phyloP scores from a whole-genome alignment of 2,113 vertebrate species.

The Pelvicachromis taeniatus region DNA sequence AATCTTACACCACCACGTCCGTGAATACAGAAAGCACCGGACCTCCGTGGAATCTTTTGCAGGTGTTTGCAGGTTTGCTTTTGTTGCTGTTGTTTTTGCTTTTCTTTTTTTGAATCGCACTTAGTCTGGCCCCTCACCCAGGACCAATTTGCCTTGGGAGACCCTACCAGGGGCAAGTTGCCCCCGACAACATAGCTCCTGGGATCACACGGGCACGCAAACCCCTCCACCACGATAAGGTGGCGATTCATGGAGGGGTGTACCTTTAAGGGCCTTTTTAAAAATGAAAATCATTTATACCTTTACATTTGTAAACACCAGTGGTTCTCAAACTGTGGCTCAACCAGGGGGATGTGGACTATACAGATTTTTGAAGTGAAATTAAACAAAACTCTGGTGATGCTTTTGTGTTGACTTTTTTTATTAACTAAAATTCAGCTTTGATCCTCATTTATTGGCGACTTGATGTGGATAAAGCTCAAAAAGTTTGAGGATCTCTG shows the following conservation, averaged over 20 bases:
- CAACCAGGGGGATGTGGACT: too few relatives aligned
- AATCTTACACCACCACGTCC: background rate
- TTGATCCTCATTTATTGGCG: accelerated
- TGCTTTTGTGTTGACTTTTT: background rate
- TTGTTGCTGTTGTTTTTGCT: background rate
- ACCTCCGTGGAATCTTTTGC: background rate
- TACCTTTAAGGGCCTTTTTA: background rate
- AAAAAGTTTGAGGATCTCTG: background rate
- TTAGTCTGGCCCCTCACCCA: background rate
- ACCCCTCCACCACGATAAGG: background rate
- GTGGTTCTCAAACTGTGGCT: background rate
- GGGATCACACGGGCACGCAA: background rate
- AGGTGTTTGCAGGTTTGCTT: background rate
- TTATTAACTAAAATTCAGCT: background rate
- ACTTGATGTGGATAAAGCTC: background rate
- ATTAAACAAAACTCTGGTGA: background rate
- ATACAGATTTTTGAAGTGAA: background rate
- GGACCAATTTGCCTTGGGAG: background rate
- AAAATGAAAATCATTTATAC: accelerated
- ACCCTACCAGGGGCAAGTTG: background rate
- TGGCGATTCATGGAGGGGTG: background rate
- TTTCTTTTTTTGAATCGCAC: background rate
- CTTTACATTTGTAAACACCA: background rate
- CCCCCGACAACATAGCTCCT: background rate
- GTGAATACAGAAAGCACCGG: background rate